Evolutionary conservation across 2,888 invertebrate species (phyloP).

Genomic region (Pogonocherus hispidulus): DNA sequence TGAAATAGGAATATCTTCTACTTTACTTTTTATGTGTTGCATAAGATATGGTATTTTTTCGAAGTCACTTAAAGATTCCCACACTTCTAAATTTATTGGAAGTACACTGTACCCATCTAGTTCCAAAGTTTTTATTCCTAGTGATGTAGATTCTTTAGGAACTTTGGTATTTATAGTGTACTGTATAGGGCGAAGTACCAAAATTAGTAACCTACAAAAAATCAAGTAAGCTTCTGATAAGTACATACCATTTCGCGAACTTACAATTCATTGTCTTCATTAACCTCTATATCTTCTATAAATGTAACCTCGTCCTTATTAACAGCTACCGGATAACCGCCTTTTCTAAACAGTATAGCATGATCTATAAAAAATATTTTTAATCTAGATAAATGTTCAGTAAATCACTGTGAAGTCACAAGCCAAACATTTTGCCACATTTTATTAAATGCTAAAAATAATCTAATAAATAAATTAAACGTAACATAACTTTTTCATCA

Average conservation of each 20-base stretch:
- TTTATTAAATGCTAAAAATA: no score
- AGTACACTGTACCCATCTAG: conserved; percentile 72
- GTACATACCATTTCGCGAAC: conserved; percentile 51
- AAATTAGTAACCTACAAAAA: conserved; percentile 71
- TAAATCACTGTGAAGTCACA: no score
- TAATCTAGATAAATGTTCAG: no score
- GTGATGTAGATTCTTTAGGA: conserved; percentile 70
- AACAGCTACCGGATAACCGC: conserved; percentile 70
- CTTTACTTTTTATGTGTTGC: conserved; percentile 72
- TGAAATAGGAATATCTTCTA: conserved; percentile 44
- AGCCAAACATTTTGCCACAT: no score
- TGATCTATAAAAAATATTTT: conserved; percentile 69
- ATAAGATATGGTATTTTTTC: conserved; percentile 77
- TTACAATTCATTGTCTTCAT: conserved; percentile 69
- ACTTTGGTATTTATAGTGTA: conserved; percentile 75
- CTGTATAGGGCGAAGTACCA: conserved; percentile 71
- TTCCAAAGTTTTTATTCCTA: conserved; percentile 73
- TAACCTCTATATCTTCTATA: conserved; percentile 68
- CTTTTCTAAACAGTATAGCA: conserved; percentile 70
- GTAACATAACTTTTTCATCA: no score
- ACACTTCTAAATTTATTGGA: conserved; percentile 71
- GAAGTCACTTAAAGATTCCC: conserved; percentile 71
- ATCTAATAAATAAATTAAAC: no score
- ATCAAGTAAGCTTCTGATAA: neutral
- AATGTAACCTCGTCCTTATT: conserved; percentile 60